phyloP scores from a whole-genome alignment of 2,888 invertebrate species.

The Lasioglossum calceatum region DNA sequence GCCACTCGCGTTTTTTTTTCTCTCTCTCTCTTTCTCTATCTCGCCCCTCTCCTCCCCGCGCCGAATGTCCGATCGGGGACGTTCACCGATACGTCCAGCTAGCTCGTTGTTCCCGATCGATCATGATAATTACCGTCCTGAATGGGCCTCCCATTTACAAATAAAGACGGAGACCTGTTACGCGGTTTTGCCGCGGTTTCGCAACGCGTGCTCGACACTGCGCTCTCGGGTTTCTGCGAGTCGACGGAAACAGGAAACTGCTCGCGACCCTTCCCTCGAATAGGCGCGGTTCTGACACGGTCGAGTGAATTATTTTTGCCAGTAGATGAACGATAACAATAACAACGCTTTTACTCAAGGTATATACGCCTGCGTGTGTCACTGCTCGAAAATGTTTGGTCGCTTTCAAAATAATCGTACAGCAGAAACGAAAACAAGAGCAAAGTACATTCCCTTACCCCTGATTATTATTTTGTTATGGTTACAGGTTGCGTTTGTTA shows the following conservation, averaged over 20 bases:
- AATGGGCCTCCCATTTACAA: constrained; percentile 62
- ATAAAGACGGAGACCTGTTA: constrained; percentile 51
- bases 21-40: neutral
- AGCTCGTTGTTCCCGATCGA: constrained; percentile 66
- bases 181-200: constrained; percentile 43
- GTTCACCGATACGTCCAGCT: constrained; percentile 42
- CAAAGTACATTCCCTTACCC: neutral
- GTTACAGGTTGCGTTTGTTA: neutral
- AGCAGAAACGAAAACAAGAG: neutral
- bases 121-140: constrained; percentile 73
- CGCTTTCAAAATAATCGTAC: neutral
- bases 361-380: neutral
- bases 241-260: constrained; percentile 31
- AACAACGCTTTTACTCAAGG: neutral
- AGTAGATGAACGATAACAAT: neutral
- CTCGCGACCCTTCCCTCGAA: constrained; percentile 19
- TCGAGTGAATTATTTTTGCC: neutral
- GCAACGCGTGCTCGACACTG: constrained; percentile 38
- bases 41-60: neutral
- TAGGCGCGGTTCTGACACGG: neutral
- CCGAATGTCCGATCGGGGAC: constrained; percentile 10
- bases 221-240: constrained; percentile 18
- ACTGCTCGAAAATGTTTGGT: neutral
- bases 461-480: neutral
- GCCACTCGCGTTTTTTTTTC: constrained; percentile 14